Conservation (phyloP, 2,113 vertebrate species). For the Rhabdomys dilectus region DNA sequence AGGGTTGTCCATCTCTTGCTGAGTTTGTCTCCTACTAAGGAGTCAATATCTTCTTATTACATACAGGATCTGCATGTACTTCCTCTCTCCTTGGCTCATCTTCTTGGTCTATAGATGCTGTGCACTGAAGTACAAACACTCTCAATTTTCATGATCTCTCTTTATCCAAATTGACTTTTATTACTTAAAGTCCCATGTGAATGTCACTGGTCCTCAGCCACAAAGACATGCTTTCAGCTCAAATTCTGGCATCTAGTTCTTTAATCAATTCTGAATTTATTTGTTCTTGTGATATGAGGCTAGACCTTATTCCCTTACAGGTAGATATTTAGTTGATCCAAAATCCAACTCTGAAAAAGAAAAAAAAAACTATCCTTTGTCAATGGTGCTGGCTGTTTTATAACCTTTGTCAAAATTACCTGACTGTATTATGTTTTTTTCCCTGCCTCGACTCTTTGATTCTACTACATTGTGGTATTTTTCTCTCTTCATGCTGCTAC, state of each 20-base stretch:
- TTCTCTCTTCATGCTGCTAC: not conserved
- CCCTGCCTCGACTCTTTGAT: not conserved
- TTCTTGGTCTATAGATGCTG: not conserved
- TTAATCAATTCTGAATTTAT: not conserved
- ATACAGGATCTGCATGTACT: not conserved
- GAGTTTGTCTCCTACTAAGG: not conserved
- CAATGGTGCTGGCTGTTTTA: not conserved
- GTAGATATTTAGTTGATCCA: not conserved
- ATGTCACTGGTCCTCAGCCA: not conserved
- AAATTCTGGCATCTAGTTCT: not conserved
- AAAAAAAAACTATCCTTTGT: not conserved
- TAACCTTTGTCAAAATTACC: not conserved
- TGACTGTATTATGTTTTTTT: not conserved
- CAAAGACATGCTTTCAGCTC: not conserved
- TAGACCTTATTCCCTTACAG: not conserved
- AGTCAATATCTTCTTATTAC: not conserved
- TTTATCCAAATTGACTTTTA: not conserved
- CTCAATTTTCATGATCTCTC: not conserved
- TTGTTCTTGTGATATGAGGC: not conserved
- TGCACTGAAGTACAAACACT: not conserved
- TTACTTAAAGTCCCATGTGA: not conserved
- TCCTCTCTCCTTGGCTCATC: not conserved
- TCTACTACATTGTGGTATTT: not conserved
- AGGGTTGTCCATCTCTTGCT: not conserved
- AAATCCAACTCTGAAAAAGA: not conserved